Evolutionary conservation across 2,888 invertebrate genomes (phyloP), one percentile per base, ranked within the genome.

Genomic region (Trichopoda pennipes): DNA sequence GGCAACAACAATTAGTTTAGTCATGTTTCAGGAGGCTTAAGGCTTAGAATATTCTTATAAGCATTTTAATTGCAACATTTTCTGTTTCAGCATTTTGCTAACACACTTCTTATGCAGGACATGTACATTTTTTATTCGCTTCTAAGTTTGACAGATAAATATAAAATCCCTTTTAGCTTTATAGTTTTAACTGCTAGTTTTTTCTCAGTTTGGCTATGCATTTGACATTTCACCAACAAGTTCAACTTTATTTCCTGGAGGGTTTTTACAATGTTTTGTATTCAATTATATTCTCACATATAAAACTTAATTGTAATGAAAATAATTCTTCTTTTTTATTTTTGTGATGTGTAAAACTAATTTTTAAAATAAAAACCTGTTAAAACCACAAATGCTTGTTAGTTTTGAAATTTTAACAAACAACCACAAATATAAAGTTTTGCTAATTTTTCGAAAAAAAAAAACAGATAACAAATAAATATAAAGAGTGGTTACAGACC

Each of bases 311-410:
- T 70, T 70, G 17, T 64, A 44, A 69, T 76, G 23, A 38, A 56
- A 56, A 28, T 66, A 19, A 53, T 21, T 72, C n/a, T n/a, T n/a
- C n/a, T 72, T 66, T 66, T 42, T 60, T 51, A 23, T 64, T 64
- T 70, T 77, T 47, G 21, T 68, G 53, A 51, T 70, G 38, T 51
- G 66, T 73, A 44, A 63, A 77, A 63, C 49, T 70, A 63, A 79
- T 60, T 75, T 75, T 60, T 60, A 66, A 73, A 60, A 49, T 49
- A 68, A 74, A 73, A 79, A 73, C 79, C 66, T 47, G 53, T 38
- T 58, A 69, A 56, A 79, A 76, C 82, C 82, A 51, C 75, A 76
- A 61, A 64, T 68, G 82, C 70, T 75, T 79, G 78, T 82, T 82
- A 78, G 73, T 64, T 77, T 81, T 74, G 74, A 75, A 66, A 72